These are phyloP conservation scores for Atherinosoma microstoma DNA, from an alignment of 2,797 vertebrate species.

Conservation along the genomic window DNA sequence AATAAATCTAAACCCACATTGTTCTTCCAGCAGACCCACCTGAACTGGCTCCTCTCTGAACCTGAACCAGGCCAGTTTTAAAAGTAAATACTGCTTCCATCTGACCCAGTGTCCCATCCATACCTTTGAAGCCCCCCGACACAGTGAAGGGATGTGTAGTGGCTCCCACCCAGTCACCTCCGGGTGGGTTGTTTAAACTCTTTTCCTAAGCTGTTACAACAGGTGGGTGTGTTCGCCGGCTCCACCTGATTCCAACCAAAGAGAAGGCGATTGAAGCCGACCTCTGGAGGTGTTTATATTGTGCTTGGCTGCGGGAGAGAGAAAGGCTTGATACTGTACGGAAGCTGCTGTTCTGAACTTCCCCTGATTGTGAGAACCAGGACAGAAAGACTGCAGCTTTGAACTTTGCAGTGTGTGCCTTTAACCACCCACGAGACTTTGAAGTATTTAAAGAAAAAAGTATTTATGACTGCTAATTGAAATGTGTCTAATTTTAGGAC, in stretches of 20 bases:
- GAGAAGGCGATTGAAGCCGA: conserved; percentile 55
- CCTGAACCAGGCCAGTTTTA: conserved; percentile 11
- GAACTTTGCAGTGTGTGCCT: conserved; percentile 33
- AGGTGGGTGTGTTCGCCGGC: conserved; percentile 57
- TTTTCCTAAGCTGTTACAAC: conserved; percentile 35
- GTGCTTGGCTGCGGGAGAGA: conserved; percentile 66
- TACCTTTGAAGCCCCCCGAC: conserved; percentile 68
- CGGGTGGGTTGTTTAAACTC: conserved; percentile 63
- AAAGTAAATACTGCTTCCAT: conserved; percentile 32
- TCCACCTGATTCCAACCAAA: conserved; percentile 63
- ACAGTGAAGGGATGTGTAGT: conserved; percentile 67
- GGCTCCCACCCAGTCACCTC: conserved; percentile 51
- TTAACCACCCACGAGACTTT: conserved; percentile 1
- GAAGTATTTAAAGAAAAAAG: conserved; percentile 25
- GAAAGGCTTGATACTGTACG: conserved; percentile 24
- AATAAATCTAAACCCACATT: conserved; percentile 2
- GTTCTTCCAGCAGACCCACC: conserved; percentile 17
- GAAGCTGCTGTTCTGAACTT: conserved; percentile 63
- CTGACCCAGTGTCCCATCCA: neutral
- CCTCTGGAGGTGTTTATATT: conserved; percentile 77
- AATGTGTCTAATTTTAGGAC: neutral
- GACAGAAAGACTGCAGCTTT: conserved; percentile 67
- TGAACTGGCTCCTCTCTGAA: conserved; percentile 3
- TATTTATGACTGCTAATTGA: neutral
- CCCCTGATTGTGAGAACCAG: conserved; percentile 78